Evolutionary conservation across 2,888 invertebrate genomes (phyloP).

Genomic region (Protonemura montana): DNA sequence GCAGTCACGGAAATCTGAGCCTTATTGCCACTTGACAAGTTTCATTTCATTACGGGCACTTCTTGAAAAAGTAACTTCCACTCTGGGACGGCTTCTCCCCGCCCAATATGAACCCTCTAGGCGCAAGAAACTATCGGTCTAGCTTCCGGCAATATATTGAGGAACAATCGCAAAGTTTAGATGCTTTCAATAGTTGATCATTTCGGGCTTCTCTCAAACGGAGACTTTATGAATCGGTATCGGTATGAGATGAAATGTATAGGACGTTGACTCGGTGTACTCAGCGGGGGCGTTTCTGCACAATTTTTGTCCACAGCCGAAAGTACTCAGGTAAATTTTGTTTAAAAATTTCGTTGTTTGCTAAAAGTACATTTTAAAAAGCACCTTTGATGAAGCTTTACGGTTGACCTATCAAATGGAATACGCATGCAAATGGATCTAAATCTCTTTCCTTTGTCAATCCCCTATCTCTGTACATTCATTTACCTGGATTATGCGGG

Average conservation of each 20-base stretch:
- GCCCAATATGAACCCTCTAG: neutral
- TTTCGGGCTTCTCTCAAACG: neutral
- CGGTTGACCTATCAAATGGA: neutral
- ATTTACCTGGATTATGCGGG: neutral
- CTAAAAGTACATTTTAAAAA: neutral
- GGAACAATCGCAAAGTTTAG: neutral
- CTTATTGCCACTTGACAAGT: constrained; percentile 12
- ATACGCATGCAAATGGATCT: neutral
- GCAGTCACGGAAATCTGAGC: neutral
- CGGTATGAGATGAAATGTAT: neutral
- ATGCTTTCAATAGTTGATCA: neutral
- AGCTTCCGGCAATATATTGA: neutral
- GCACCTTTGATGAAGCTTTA: neutral
- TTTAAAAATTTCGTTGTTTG: neutral
- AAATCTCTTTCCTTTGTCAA: neutral
- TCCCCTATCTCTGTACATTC: neutral
- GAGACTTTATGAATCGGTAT: neutral
- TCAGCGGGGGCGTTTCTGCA: neutral
- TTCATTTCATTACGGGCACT: neutral
- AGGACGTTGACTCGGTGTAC: neutral
- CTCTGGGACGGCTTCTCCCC: neutral
- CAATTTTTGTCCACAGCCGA: neutral
- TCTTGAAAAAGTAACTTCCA: neutral
- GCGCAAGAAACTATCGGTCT: neutral
- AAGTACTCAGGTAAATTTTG: neutral